These are phyloP conservation scores for Caiman crocodilus DNA, from an alignment of 2,797 vertebrate species.

Conservation along the genomic window DNA sequence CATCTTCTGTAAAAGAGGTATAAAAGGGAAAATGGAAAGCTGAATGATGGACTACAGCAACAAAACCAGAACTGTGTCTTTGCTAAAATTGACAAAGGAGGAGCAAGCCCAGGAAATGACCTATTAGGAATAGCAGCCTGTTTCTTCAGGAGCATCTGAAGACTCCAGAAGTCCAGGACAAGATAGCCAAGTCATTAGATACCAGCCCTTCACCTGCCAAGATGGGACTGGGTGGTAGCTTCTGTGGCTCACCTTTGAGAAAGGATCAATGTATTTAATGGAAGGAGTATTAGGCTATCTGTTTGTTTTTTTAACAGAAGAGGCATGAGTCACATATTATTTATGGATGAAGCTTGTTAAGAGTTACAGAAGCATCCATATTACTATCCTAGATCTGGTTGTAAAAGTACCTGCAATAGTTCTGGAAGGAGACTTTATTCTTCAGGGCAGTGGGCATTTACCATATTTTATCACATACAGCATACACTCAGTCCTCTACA, in stretches of 20 bases:
- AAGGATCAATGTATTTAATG: neutral
- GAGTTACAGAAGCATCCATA: neutral
- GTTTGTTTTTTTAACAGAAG: neutral
- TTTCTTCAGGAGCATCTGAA: neutral
- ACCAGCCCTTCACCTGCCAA: neutral
- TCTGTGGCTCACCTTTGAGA: neutral
- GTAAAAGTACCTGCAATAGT: neutral
- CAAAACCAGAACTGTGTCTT: neutral
- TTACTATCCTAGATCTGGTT: neutral
- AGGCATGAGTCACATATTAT: neutral
- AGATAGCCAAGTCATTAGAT: neutral
- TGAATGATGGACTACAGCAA: neutral
- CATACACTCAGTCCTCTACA: too few relatives aligned
- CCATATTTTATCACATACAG: too few relatives aligned
- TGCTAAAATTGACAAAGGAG: neutral
- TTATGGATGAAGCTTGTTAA: neutral
- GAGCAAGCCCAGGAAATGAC: neutral
- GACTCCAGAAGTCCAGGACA: neutral
- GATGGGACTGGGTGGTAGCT: neutral
- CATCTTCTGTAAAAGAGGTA: neutral
- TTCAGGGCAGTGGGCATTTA: neutral
- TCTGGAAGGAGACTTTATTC: neutral
- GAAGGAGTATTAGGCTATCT: neutral
- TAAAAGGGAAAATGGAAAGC: neutral
- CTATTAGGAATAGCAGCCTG: neutral